Conservation (phyloP, 2,888 invertebrate genomes). For the Cerastis leucographa region DNA sequence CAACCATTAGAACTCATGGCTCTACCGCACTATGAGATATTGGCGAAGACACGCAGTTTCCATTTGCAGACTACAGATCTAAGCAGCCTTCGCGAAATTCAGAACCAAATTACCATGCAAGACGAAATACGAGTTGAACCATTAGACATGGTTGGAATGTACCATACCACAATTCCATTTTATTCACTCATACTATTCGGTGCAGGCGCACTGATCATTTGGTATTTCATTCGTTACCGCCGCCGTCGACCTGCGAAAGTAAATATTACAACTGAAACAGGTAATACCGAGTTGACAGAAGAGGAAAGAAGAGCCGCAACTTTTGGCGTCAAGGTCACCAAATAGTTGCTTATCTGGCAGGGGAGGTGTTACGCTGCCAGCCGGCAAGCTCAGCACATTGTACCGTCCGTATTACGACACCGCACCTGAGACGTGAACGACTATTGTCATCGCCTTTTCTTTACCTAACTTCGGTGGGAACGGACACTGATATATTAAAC, state of each 20-base stretch:
- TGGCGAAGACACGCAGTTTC: slow-evolving; percentile 3
- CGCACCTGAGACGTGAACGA: too few relatives aligned
- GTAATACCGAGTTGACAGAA: not conserved
- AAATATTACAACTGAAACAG: not conserved
- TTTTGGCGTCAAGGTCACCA: too few relatives aligned
- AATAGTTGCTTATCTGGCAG: too few relatives aligned
- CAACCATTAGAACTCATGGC: slow-evolving; percentile 4
- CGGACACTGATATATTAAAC: too few relatives aligned
- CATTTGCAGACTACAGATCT: slow-evolving; percentile 8
- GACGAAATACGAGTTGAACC: not conserved
- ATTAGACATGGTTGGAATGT: not conserved
- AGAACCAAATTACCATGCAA: not conserved
- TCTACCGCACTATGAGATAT: not conserved
- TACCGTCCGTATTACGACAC: too few relatives aligned
- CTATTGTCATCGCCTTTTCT: too few relatives aligned
- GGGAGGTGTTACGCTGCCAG: too few relatives aligned
- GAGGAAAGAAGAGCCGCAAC: too few relatives aligned
- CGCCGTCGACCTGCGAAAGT: not conserved
- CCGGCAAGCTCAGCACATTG: too few relatives aligned
- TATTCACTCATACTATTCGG: not conserved
- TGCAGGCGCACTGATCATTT: not conserved
- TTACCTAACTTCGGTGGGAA: too few relatives aligned
- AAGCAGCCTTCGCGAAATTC: slow-evolving; percentile 5
- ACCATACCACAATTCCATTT: slow-evolving; percentile 6
- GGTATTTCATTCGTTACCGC: not conserved